These are phyloP conservation scores for Episyrphus balteatus DNA, from an alignment of 1,140 invertebrate species.

Conservation along the genomic window DNA sequence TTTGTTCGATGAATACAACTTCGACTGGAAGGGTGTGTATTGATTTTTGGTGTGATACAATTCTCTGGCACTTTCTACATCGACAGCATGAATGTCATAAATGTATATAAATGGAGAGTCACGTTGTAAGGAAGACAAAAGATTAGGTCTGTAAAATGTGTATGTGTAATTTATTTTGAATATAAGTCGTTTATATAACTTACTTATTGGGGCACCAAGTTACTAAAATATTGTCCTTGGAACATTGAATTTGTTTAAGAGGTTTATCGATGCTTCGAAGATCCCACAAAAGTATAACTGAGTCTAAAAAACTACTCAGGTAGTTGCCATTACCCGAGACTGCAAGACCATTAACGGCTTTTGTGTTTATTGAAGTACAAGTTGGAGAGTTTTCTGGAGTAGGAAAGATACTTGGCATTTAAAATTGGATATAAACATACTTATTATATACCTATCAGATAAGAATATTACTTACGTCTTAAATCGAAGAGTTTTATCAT, in stretches of 20 bases:
- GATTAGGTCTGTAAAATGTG: conserved; percentile 12
- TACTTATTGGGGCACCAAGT: conserved; percentile 84
- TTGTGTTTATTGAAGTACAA: conserved; percentile 61
- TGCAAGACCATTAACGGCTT: conserved; percentile 69
- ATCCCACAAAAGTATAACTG: conserved; percentile 77
- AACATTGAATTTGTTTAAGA: conserved; percentile 58
- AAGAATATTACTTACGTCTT: conserved; percentile 51
- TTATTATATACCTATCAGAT: background rate
- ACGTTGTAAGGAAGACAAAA: conserved; percentile 28
- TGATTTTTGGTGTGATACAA: conserved; percentile 30
- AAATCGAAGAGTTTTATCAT: conserved; percentile 84
- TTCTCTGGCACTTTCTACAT: conserved; percentile 22
- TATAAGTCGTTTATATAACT: conserved; percentile 3
- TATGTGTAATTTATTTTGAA: background rate
- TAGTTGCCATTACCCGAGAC: conserved; percentile 67
- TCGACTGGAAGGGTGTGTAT: conserved; percentile 29
- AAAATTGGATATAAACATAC: background rate
- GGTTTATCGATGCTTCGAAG: conserved; percentile 76
- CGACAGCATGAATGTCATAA: conserved; percentile 29
- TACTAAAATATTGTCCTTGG: conserved; percentile 60
- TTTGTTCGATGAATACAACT: conserved; percentile 20
- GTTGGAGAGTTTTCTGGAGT: conserved; percentile 57
- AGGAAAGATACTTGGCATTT: conserved; percentile 8
- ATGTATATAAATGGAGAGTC: conserved; percentile 29
- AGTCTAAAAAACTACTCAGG: conserved; percentile 73